phyloP scores from a whole-genome alignment of 2,113 vertebrate genomes.

The Tricholaema leucomelas region DNA sequence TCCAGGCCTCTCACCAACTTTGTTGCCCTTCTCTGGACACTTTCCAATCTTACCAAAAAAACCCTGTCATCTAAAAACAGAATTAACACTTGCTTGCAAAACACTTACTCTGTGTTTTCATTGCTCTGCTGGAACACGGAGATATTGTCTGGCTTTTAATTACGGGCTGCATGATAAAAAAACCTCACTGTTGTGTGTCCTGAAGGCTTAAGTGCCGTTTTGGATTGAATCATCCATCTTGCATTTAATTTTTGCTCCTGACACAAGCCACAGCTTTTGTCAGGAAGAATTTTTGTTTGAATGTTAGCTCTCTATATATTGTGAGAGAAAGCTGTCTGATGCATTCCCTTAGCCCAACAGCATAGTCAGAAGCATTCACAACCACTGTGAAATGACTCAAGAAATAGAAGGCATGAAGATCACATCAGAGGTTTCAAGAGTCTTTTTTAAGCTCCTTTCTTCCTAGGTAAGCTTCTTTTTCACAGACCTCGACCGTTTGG shows the following conservation, averaged over 20 bases:
- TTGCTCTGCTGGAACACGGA: background rate
- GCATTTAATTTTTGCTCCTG: conserved; percentile 58
- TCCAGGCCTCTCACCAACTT: too few relatives aligned
- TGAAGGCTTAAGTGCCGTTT: conserved; percentile 19
- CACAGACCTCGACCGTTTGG: background rate
- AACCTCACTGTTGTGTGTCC: background rate
- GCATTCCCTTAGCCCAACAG: background rate
- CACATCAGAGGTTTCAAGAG: conserved; percentile 8
- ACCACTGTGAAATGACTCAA: conserved; percentile 3
- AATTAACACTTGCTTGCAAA: background rate
- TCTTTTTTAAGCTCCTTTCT: background rate
- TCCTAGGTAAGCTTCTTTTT: background rate
- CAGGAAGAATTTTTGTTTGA: conserved; percentile 35
- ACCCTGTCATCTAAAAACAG: background rate
- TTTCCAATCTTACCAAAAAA: background rate
- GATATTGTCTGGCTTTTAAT: conserved; percentile 42
- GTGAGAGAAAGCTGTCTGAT: conserved; percentile 9
- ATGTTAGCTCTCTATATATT: conserved; percentile 11
- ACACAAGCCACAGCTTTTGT: conserved; percentile 55
- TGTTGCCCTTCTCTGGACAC: too few relatives aligned
- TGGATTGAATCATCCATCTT: conserved; percentile 43
- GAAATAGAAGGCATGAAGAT: background rate
- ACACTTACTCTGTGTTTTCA: background rate
- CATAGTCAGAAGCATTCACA: background rate
- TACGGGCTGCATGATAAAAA: background rate